phyloP scores from a whole-genome alignment of 2,888 invertebrate species.

The Drosophila buzzatii region DNA sequence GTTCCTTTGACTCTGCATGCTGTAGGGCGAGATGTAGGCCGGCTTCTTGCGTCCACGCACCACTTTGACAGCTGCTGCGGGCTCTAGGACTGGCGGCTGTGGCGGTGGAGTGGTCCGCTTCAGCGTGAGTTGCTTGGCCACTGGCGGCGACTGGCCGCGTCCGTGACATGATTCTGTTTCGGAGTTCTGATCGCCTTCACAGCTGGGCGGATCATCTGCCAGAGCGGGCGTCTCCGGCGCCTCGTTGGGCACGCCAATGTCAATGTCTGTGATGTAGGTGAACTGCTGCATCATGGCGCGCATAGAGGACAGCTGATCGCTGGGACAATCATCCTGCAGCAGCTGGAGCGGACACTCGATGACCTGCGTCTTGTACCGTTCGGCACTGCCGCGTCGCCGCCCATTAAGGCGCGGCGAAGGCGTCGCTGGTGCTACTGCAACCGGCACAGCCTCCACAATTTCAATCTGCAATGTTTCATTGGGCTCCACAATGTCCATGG shows the following conservation, averaged over 20 bases:
- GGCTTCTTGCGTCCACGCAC: constrained; percentile 87
- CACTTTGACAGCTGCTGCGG: constrained; percentile 67
- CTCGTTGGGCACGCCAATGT: constrained; percentile 81
- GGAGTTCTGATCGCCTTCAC: constrained; percentile 87
- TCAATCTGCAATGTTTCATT: constrained; percentile 84
- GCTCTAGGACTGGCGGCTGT: constrained; percentile 46
- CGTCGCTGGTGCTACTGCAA: constrained; percentile 10
- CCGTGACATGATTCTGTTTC: constrained; percentile 86
- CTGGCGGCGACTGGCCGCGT: constrained; percentile 52
- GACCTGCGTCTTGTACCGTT: constrained; percentile 91
- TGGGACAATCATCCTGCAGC: constrained; percentile 53
- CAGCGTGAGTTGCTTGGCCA: neutral
- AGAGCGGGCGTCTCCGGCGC: constrained; percentile 46
- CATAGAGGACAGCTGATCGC: constrained; percentile 79
- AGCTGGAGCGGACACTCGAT: constrained; percentile 82
- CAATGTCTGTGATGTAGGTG: constrained; percentile 77
- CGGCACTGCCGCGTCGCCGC: constrained; percentile 85
- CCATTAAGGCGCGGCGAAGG: constrained; percentile 56
- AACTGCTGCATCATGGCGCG: constrained; percentile 82
- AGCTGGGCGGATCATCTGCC: constrained; percentile 81
- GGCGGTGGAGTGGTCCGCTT: constrained; percentile 41
- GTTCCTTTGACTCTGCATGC: constrained; percentile 81
- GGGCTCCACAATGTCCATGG: constrained; percentile 44
- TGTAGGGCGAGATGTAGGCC: constrained; percentile 88
- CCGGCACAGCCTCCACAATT: constrained; percentile 85